Evolutionary conservation across 2,113 vertebrate genomes (phyloP).

Genomic region (Heliornis fulica): DNA sequence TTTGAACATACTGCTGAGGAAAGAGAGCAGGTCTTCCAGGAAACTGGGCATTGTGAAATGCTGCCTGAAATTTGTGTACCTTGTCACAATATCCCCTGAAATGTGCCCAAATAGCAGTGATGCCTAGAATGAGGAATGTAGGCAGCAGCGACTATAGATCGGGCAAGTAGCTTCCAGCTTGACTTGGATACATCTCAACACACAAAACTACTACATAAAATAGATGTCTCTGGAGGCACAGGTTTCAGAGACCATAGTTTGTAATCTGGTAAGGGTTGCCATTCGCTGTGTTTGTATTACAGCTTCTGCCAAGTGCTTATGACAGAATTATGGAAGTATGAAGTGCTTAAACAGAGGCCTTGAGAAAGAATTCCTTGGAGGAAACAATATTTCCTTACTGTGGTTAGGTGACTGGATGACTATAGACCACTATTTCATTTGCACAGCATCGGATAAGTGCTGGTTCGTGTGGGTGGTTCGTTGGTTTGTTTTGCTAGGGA

Average conservation of each 20-base stretch:
- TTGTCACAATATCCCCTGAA: background rate
- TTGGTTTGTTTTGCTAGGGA: background rate
- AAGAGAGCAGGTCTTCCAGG: background rate
- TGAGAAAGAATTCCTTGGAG: background rate
- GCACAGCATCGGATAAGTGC: background rate
- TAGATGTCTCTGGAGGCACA: background rate
- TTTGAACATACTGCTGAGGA: background rate
- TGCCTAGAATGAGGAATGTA: background rate
- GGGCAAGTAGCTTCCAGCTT: background rate
- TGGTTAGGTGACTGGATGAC: slow-evolving; percentile 4
- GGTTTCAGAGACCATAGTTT: background rate
- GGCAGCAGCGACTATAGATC: background rate
- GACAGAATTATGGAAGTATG: background rate
- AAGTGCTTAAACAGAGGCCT: background rate
- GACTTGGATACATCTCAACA: background rate
- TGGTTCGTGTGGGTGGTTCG: background rate
- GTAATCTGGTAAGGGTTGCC: slow-evolving; percentile 1
- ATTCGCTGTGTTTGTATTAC: background rate
- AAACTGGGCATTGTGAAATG: background rate
- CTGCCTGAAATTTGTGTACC: background rate
- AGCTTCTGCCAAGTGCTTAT: slow-evolving; percentile 13
- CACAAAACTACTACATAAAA: background rate
- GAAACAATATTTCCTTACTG: background rate
- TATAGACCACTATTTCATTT: background rate
- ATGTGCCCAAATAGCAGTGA: background rate